Evolutionary conservation across 1,140 invertebrate genomes (phyloP).

Genomic region (Drosophila cardini): DNA sequence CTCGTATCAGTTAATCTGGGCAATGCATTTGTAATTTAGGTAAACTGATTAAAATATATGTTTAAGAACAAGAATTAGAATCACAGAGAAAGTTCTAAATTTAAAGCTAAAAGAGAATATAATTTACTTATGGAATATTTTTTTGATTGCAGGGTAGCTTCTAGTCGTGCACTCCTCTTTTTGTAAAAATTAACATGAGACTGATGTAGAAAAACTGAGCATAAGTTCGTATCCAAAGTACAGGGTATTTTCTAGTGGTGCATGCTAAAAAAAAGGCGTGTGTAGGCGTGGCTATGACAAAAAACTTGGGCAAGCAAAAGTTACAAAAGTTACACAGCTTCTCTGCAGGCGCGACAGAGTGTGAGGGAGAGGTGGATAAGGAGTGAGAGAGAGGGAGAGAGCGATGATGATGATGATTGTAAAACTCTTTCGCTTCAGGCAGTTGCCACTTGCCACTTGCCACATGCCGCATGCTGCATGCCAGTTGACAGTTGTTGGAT

Average conservation of each 20-base stretch:
- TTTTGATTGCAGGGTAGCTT: neutral
- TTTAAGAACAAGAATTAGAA: too few species aligned
- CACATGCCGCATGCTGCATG: slow-evolving; percentile 5
- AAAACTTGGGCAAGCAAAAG: slow-evolving; percentile 67
- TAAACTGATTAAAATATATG: too few species aligned
- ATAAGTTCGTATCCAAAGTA: too few species aligned
- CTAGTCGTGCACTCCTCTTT: neutral
- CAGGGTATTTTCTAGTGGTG: too few species aligned
- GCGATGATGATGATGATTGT: slow-evolving; percentile 65
- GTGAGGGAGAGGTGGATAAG: neutral
- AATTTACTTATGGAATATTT: neutral
- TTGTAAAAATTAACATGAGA: neutral
- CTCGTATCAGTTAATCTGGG: too few species aligned
- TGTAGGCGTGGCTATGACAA: slow-evolving; percentile 6
- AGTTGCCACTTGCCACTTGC: slow-evolving; percentile 49
- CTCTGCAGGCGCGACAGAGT: neutral
- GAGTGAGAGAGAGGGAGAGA: neutral
- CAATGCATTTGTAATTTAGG: too few species aligned
- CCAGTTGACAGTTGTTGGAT: slow-evolving; percentile 36
- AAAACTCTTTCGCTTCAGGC: slow-evolving; percentile 59
- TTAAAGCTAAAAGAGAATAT: too few species aligned
- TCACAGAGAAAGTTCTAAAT: too few species aligned
- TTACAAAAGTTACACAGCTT: slow-evolving; percentile 64
- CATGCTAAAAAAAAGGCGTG: neutral
- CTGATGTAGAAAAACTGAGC: too few species aligned